Conservation (phyloP, 2,888 invertebrate species). For the Lithophane semibrunnea region DNA sequence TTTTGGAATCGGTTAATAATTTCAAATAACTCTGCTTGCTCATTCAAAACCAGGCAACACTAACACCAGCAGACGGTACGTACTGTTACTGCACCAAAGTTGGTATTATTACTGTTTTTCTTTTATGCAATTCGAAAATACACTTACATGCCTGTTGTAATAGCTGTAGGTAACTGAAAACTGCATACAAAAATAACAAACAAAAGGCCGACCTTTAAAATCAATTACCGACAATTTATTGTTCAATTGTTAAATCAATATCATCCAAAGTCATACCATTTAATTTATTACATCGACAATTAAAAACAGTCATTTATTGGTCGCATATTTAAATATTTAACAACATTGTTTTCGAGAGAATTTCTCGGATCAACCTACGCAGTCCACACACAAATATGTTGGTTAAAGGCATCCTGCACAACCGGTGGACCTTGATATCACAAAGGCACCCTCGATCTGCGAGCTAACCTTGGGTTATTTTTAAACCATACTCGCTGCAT, state of each 20-base stretch:
- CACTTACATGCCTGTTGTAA: too few relatives aligned
- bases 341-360: conserved; percentile 44
- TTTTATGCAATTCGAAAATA: background rate
- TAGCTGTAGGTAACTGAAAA: too few relatives aligned
- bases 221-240: conserved; percentile 44
- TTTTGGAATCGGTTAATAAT: background rate
- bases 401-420: conserved; percentile 83
- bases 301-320: conserved; percentile 26
- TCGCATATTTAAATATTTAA: conserved; percentile 18
- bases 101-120: background rate
- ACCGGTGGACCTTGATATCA: conserved; percentile 89
- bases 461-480: conserved; percentile 89
- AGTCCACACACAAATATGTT: conserved; percentile 74
- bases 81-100: background rate
- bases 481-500: conserved; percentile 86
- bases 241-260: conserved; percentile 34
- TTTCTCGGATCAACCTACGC: conserved; percentile 66
- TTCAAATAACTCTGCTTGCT: background rate
- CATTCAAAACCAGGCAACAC: background rate
- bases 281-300: conserved; percentile 28
- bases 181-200: conserved; percentile 14
- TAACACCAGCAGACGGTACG: background rate
- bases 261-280: conserved; percentile 41
- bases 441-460: conserved; percentile 86
- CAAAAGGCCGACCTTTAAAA: conserved; percentile 31